These are phyloP conservation scores for Oasisia sp. DNA, from an alignment of 2,888 invertebrate species.

Conservation along the genomic window DNA sequence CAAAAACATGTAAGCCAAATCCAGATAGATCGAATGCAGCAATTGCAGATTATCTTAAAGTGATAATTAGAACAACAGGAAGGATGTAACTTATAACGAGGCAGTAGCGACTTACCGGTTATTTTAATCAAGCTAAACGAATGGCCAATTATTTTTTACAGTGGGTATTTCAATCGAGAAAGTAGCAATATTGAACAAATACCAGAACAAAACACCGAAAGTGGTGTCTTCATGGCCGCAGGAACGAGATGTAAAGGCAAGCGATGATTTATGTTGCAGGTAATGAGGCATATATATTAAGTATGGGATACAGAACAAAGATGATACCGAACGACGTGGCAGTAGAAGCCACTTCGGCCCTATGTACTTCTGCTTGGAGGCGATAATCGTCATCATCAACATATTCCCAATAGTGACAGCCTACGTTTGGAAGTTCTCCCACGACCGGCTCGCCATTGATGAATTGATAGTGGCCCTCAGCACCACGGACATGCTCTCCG, in stretches of 20 bases:
- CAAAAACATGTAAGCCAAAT: not conserved
- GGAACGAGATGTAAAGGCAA: not conserved
- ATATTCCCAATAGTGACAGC: conserved; percentile 48
- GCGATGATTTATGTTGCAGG: not conserved
- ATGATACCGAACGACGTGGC: not conserved
- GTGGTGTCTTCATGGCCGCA: not conserved
- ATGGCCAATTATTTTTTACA: not conserved
- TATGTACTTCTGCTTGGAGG: conserved; percentile 47
- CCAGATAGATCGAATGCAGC: not conserved
- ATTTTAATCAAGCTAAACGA: too few species aligned
- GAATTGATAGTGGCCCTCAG: conserved; percentile 50
- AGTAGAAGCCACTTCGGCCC: conserved; percentile 40
- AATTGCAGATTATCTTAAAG: not conserved
- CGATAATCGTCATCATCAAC: conserved; percentile 48
- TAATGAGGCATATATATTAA: not conserved
- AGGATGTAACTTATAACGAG: too few species aligned
- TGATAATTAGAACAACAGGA: too few species aligned
- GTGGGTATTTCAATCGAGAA: not conserved
- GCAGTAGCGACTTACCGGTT: too few species aligned
- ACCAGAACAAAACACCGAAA: not conserved
- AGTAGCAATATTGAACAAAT: not conserved
- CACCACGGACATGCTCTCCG: conserved; percentile 50
- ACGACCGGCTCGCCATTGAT: conserved; percentile 47
- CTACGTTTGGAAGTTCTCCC: conserved; percentile 41
- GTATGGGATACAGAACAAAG: not conserved